A percentile compares a stretch with the other conserved stretches of the same genome.
Evolutionary conservation across 2,888 invertebrate genomes (phyloP).

Genomic region (Terebella lapidaria): DNA sequence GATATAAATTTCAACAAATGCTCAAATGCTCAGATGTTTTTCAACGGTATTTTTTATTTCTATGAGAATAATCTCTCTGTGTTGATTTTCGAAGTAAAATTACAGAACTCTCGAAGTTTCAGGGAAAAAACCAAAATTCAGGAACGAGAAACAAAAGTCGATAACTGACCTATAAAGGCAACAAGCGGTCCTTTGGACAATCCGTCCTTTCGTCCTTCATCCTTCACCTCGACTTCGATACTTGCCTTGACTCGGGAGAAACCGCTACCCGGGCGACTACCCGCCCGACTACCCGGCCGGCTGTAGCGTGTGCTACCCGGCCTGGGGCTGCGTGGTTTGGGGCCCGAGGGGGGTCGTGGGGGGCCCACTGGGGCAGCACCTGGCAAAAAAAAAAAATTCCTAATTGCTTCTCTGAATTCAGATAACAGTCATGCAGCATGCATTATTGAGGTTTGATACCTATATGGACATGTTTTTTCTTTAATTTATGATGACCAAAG

Average conservation of each 20-base stretch:
- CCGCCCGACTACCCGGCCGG: constrained; percentile 6
- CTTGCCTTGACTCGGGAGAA: constrained; percentile 18
- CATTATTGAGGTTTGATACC: too few relatives aligned
- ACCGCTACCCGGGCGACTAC: constrained; percentile 12
- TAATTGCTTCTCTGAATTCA: too few relatives aligned
- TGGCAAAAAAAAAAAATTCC: not conserved
- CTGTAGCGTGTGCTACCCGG: constrained; percentile 8
- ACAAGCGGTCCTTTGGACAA: constrained; percentile 65
- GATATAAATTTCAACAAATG: too few relatives aligned
- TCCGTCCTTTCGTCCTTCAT: constrained; percentile 38
- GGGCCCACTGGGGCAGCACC: constrained; percentile 3
- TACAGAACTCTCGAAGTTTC: too few relatives aligned
- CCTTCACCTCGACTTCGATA: constrained; percentile 27
- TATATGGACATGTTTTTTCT: too few relatives aligned
- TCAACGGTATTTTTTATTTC: too few relatives aligned
- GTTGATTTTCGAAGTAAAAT: too few relatives aligned
- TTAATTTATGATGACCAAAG: too few relatives aligned
- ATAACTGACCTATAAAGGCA: constrained; percentile 67
- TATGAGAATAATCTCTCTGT: too few relatives aligned
- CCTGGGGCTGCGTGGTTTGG: constrained; percentile 12
- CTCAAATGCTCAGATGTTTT: too few relatives aligned
- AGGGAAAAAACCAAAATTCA: not conserved
- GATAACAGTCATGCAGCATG: too few relatives aligned
- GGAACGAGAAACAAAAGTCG: not conserved
- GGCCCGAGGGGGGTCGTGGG: constrained; percentile 16